phyloP scores from a whole-genome alignment of 2,113 vertebrate species.

The Cyanistes caeruleus region DNA sequence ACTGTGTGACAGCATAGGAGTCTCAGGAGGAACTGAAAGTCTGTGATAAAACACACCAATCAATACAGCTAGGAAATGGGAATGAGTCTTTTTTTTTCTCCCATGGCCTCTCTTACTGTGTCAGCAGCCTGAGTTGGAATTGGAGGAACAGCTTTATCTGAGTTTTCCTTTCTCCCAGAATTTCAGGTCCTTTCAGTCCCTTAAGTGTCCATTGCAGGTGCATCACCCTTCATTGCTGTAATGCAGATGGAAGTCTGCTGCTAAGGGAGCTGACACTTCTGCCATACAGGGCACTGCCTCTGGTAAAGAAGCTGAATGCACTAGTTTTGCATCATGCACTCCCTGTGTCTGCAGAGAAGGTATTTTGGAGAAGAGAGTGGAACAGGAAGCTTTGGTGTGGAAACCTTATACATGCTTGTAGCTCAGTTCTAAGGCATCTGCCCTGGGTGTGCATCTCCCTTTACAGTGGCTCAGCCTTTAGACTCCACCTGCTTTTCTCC shows the following conservation, averaged over 20 bases:
- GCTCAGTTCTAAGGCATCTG: neutral
- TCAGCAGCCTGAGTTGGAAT: neutral
- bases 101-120: neutral
- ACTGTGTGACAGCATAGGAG: neutral
- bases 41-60: neutral
- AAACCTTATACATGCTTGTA: accelerated
- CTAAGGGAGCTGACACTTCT: neutral
- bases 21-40: neutral
- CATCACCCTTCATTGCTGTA: neutral
- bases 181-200: neutral
- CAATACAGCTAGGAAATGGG: accelerated
- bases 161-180: neutral
- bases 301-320: neutral
- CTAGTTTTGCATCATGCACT: neutral
- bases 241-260: neutral
- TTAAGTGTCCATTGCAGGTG: neutral
- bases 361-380: neutral
- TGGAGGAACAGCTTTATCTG: neutral
- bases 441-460: neutral
- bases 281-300: neutral
- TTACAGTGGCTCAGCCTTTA: neutral
- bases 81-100: neutral
- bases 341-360: neutral
- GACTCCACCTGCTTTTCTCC: neutral
- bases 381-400: neutral